Conservation (phyloP, 2,888 invertebrate genomes). For the Eilema sororculum region DNA sequence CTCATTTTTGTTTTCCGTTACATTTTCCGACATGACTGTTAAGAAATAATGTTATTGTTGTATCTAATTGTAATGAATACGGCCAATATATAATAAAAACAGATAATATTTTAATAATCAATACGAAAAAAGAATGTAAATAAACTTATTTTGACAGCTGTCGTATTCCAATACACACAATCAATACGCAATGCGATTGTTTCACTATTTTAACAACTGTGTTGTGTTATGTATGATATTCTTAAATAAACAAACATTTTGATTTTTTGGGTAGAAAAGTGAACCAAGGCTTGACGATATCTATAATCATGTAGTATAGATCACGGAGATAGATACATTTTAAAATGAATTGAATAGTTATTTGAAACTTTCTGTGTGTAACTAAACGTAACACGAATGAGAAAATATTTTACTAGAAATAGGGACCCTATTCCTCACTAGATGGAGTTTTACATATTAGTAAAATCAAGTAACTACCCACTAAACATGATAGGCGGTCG, state of each 20-base stretch:
- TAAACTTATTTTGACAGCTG: neutral
- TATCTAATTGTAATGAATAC: neutral
- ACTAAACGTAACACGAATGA: neutral
- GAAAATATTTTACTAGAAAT: neutral
- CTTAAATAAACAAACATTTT: too few relatives aligned
- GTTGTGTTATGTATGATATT: too few relatives aligned
- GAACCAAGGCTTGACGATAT: neutral
- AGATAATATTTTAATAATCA: neutral
- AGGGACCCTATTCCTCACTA: constrained; percentile 23
- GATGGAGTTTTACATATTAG: constrained; percentile 29
- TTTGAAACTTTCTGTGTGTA: neutral
- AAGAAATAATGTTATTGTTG: neutral
- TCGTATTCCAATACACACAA: neutral
- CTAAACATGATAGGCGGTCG: too few relatives aligned
- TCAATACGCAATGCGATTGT: too few relatives aligned
- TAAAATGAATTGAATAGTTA: neutral
- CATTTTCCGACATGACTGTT: constrained; percentile 50
- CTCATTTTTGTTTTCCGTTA: constrained; percentile 57
- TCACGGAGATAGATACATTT: neutral
- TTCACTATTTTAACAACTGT: too few relatives aligned
- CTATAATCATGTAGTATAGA: too few relatives aligned
- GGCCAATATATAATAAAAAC: neutral
- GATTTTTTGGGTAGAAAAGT: too few relatives aligned
- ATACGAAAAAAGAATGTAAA: neutral
- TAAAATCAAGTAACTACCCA: too few relatives aligned